Conservation (phyloP, 2,113 vertebrate species). For the Gymnobelideus leadbeateri region DNA sequence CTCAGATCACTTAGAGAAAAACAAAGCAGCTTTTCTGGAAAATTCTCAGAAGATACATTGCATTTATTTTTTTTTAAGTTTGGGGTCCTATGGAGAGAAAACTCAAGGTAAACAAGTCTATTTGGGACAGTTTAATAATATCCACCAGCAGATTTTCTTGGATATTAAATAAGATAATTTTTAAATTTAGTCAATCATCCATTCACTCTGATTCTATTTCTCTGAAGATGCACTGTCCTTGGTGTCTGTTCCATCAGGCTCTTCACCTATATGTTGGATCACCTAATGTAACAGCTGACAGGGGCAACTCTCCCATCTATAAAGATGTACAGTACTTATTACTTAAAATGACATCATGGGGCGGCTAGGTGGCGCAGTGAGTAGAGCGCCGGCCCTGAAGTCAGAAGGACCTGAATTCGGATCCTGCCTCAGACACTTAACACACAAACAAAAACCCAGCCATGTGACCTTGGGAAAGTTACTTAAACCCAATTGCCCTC, state of each 20-base stretch:
- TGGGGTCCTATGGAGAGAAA: neutral
- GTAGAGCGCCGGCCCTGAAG: no score
- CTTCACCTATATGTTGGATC: neutral
- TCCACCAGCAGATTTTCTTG: neutral
- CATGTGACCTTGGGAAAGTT: no score
- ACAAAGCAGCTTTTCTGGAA: neutral
- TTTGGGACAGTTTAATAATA: neutral
- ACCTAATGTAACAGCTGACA: neutral
- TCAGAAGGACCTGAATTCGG: no score
- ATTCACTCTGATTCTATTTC: neutral
- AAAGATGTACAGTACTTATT: neutral
- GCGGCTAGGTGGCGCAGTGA: no score
- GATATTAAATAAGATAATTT: neutral
- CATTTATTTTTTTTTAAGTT: neutral
- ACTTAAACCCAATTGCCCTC: no score
- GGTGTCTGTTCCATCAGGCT: neutral
- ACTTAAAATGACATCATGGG: neutral
- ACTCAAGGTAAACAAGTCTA: neutral
- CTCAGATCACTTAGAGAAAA: slow-evolving; percentile 19
- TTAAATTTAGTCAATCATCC: neutral
- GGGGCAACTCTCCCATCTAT: neutral
- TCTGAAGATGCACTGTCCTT: neutral
- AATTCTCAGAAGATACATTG: slow-evolving; percentile 26
- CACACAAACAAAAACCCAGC: no score
- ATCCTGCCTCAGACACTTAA: no score